Evolutionary conservation across 1,140 invertebrate species (phyloP), one percentile per base, ranked within the genome.

Genomic region (Galleria mellonella): DNA sequence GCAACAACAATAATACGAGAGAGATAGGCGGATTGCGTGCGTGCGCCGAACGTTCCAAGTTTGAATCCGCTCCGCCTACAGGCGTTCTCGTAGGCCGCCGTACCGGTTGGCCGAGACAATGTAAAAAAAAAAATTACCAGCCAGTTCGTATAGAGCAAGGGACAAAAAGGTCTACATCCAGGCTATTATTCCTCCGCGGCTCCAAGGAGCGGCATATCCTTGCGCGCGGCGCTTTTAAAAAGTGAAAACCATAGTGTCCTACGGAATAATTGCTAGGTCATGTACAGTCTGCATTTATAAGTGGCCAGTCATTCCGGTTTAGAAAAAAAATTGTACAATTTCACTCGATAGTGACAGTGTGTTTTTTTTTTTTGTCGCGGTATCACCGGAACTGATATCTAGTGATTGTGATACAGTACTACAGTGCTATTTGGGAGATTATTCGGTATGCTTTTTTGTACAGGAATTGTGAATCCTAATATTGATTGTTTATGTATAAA

Each of bases 201-300:
- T 47, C 43, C 28, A 55, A 51, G 62, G 57, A 61, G 32, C 35
- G 9, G 29, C 8, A 47, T 47, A 37, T 64, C 62, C 62, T 61
- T 45, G 48, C 51, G 32, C 17, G 13, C 35, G 31, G 11, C 12
- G 15, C 15, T 10, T 29, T 33, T 36, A 43, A 63, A 63, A 63
- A 63, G 60, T 63, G 60, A 59, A 52, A 47, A 52, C 53, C 48
- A 61, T 58, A 64, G 62, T 64, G 60, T 52, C 28, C 33, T 23
- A 23, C 17, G 17, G 6, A 23, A 23, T 23, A 23, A 23, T 41
- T 51, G 47, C 46, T 41, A 45, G 32, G 44, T 53, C 51, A 53
- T 48, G 7, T 32, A 27, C 23, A 14, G 32, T 56, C 38, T 36
- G 48, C 47, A 38, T 48, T 43, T 45, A 31, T 47, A 38, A 43